Conservation (phyloP, 2,113 vertebrate genomes). For the Dinomys branickii region DNA sequence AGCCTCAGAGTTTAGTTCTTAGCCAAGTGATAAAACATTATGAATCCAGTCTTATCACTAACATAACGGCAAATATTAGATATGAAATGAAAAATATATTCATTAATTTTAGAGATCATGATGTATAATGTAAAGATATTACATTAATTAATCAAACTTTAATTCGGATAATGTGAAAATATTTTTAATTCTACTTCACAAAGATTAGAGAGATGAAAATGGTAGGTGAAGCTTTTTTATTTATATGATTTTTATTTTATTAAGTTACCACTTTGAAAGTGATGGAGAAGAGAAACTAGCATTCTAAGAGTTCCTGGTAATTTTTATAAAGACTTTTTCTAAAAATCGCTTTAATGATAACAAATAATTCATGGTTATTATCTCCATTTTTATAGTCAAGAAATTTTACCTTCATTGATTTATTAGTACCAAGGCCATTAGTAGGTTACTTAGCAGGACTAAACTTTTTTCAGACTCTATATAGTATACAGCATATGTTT, state of each 20-base stretch:
- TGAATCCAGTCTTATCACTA: neutral
- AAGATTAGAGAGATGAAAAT: slow-evolving; percentile 6
- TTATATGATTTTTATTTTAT: neutral
- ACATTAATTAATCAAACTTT: slow-evolving; percentile 46
- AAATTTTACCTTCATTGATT: neutral
- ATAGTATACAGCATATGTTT: neutral
- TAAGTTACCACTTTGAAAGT: neutral
- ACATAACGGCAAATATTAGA: slow-evolving; percentile 37
- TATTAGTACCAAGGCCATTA: neutral
- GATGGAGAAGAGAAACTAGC: neutral
- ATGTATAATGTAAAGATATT: neutral
- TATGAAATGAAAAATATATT: slow-evolving; percentile 37
- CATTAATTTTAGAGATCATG: slow-evolving; percentile 44
- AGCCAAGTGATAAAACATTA: slow-evolving; percentile 9
- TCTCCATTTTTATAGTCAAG: neutral
- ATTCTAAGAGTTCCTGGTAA: neutral
- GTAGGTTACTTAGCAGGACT: neutral
- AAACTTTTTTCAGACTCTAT: neutral
- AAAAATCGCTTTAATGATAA: neutral
- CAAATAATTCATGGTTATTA: neutral
- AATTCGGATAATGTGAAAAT: neutral
- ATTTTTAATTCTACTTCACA: neutral
- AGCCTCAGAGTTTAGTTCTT: neutral
- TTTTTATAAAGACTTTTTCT: neutral
- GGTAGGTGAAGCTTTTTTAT: neutral